Evolutionary conservation across 92 coral and sea anemone genomes (phyloP).

Genomic region (Isaurus tuberculatus): DNA sequence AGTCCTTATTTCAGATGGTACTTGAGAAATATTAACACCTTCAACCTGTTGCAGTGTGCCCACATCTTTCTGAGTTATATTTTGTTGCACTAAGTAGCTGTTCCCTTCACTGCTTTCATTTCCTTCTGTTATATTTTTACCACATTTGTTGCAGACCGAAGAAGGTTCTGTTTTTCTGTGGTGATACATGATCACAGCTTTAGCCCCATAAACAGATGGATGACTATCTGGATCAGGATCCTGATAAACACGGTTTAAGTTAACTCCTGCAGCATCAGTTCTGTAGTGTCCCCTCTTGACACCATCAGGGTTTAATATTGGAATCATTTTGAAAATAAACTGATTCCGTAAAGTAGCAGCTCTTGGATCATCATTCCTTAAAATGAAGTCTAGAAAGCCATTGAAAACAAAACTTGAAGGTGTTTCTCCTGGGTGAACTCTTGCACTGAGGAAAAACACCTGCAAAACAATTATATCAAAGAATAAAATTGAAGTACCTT

Average conservation of each 20-base stretch:
- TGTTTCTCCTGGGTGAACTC: constrained; percentile 99
- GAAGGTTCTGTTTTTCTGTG: constrained; percentile 39
- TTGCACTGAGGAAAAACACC: constrained; percentile 94
- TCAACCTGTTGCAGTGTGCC: constrained; percentile 14
- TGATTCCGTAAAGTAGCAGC: constrained; percentile 81
- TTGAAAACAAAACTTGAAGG: constrained; percentile 98
- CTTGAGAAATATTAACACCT: not conserved
- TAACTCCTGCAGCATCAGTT: constrained; percentile 90
- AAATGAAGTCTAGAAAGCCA: constrained; percentile 92
- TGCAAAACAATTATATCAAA: constrained; percentile 28
- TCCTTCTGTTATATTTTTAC: constrained; percentile 1
- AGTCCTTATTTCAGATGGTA: constrained; percentile 7
- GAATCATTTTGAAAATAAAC: constrained; percentile 91
- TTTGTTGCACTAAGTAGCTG: not conserved
- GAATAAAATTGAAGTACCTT: not conserved
- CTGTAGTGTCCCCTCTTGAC: constrained; percentile 97
- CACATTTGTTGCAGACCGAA: constrained; percentile 17
- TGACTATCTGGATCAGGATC: constrained; percentile 86
- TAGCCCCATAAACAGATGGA: constrained; percentile 92
- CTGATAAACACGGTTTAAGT: constrained; percentile 94
- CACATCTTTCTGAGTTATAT: not conserved
- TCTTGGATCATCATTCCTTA: constrained; percentile 87
- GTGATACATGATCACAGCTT: constrained; percentile 78
- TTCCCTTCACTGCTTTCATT: not conserved
- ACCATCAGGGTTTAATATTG: constrained; percentile 97